Conservation (phyloP, 2,888 invertebrate genomes). For the Athrips mouffetella region DNA sequence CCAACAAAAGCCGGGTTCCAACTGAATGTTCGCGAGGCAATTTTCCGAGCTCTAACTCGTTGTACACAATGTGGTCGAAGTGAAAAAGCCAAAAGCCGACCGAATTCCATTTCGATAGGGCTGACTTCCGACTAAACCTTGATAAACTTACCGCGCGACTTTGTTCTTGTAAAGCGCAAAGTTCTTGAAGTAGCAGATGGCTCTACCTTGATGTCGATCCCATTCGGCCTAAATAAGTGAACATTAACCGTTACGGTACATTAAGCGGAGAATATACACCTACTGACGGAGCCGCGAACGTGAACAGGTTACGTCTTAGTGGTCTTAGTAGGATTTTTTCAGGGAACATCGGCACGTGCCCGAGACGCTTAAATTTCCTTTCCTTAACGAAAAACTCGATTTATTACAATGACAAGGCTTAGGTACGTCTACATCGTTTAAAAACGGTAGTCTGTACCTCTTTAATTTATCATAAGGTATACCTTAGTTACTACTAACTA, state of each 20-base stretch:
- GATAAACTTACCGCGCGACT: neutral
- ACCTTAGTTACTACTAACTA: too few relatives aligned
- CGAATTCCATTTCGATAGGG: neutral
- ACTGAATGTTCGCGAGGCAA: neutral
- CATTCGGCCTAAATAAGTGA: conserved; percentile 23
- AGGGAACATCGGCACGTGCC: too few relatives aligned
- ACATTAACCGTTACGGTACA: conserved; percentile 21
- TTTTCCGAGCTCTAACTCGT: neutral
- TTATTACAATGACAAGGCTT: too few relatives aligned
- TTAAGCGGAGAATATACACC: conserved; percentile 24
- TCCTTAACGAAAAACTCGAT: too few relatives aligned
- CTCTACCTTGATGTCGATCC: conserved; percentile 24
- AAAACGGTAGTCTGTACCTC: too few relatives aligned
- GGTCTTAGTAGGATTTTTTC: neutral
- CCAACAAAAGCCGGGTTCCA: neutral
- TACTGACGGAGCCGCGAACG: conserved; percentile 4
- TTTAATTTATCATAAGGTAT: too few relatives aligned
- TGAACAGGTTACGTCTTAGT: neutral
- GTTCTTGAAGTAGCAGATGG: conserved; percentile 27
- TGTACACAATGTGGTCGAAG: too few relatives aligned
- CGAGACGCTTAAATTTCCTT: too few relatives aligned
- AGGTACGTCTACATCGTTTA: too few relatives aligned
- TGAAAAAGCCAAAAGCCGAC: neutral
- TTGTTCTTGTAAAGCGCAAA: conserved; percentile 13
- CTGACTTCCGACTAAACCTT: neutral